Evolutionary conservation across 2,888 invertebrate species (phyloP), one percentile per base, ranked within the genome.

Genomic region (Elmis aenea): DNA sequence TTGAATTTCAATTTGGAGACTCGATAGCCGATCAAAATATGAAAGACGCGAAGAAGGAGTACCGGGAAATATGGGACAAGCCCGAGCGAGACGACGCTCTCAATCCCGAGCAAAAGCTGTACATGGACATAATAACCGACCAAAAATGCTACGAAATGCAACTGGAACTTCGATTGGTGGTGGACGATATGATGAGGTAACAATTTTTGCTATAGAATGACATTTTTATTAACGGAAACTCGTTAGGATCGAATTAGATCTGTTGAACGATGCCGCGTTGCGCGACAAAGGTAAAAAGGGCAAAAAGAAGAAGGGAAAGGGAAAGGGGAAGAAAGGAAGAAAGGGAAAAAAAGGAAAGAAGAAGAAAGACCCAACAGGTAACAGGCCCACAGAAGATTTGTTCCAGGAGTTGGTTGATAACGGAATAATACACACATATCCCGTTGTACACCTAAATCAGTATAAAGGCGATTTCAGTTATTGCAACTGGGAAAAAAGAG

Each of bases 401-500:
- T 86, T 85, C 54, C 81, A 85, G 61, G 76, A 79, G 56, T 69
- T 90, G 37, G 80, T 81, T 3, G 74, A 78, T 52, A 73, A 76
- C 50, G 81, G 81, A 3, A 80, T 90, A 38, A 78, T 89, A 29
- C 73, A 66, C 48, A 71, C 76, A 31, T 81, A 81, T 59, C 81
- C 81, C 0, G 67, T 62, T 31, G 66, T 68, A 0, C 67, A 64
- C 0, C 61, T 89, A 28, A 70, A 75, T 6, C 81, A 84, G 30
- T 85, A 76, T 58, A 71, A 76, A 58, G 88, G 88, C 1, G 85
- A 86, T 54, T 73, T 75, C 38, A 78, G 75, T 40, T 81, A 76
- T 57, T 73, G 73, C 25, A 76, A 75, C 40, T 74, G 71, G 34
- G 77, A 78, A 34, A 61, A 68, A 34, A 65, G 72, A 43, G 66